Conservation (phyloP, 1,140 invertebrate genomes). For the Galendromus occidentalis region DNA sequence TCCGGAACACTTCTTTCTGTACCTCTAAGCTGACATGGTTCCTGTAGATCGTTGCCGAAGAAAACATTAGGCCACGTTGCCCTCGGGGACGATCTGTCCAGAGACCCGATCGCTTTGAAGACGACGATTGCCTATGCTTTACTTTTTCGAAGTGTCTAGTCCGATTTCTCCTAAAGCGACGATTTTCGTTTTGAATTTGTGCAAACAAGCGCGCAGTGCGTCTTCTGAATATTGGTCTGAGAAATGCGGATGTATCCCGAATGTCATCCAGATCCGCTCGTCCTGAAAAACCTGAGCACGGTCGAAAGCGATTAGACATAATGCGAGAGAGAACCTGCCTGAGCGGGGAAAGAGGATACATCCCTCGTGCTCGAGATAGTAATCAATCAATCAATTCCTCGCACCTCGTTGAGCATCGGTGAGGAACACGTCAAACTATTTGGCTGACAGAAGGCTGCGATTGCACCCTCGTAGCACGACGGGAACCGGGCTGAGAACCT, state of each 20-base stretch:
- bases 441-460: background rate
- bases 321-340: no score
- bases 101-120: no score
- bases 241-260: conserved; percentile 5
- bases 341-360: no score
- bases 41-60: background rate
- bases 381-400: no score
- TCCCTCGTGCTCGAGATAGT: no score
- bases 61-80: no score
- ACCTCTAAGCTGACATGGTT: background rate
- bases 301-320: no score
- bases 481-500: background rate
- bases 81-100: no score
- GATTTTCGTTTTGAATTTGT: conserved; percentile 2
- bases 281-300: background rate
- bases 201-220: background rate
- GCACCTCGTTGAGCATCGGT: background rate
- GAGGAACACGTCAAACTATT: background rate
- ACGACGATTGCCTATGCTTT: no score
- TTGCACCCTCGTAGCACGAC: background rate
- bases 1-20: conserved; percentile 3
- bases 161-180: background rate
- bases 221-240: background rate
- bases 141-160: background rate
- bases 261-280: background rate